Conservation (phyloP, 2,797 vertebrate species). For the Urophycis tenuis region DNA sequence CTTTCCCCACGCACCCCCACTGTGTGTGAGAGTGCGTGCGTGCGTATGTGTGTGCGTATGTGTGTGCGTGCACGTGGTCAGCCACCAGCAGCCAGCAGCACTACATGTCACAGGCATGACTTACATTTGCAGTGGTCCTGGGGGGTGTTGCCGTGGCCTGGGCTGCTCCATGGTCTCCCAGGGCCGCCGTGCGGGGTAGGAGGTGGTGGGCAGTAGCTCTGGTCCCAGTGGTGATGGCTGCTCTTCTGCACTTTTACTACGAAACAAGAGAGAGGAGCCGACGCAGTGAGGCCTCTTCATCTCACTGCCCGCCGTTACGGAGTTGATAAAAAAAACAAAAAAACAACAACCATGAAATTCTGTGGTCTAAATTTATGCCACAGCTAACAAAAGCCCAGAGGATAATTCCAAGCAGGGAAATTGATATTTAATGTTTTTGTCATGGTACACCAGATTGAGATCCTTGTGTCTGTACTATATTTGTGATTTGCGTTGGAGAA, state of each 20-base stretch:
- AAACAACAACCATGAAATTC: conserved; percentile 44
- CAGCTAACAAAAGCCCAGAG: conserved; percentile 36
- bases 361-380: conserved; percentile 48
- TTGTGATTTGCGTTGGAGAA: conserved; percentile 40
- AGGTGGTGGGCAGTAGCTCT: conserved; percentile 66
- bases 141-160: conserved; percentile 79
- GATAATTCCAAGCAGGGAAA: conserved; percentile 44
- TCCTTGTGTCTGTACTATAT: conserved; percentile 44
- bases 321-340: conserved; percentile 3
- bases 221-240: conserved; percentile 86
- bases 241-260: conserved; percentile 93
- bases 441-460: conserved; percentile 47
- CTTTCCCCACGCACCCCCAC: conserved; percentile 23
- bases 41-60: neutral
- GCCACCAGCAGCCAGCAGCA: conserved; percentile 46
- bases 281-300: conserved; percentile 7
- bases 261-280: conserved; percentile 26
- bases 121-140: conserved; percentile 90
- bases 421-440: conserved; percentile 61
- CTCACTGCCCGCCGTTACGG: neutral
- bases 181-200: conserved; percentile 82
- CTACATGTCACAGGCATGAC: conserved; percentile 58
- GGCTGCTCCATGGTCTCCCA: too few species aligned
- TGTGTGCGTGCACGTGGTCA: neutral
- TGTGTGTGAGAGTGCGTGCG: neutral